Conservation (phyloP, 2,113 vertebrate genomes). For the Bagarius yarrelli region DNA sequence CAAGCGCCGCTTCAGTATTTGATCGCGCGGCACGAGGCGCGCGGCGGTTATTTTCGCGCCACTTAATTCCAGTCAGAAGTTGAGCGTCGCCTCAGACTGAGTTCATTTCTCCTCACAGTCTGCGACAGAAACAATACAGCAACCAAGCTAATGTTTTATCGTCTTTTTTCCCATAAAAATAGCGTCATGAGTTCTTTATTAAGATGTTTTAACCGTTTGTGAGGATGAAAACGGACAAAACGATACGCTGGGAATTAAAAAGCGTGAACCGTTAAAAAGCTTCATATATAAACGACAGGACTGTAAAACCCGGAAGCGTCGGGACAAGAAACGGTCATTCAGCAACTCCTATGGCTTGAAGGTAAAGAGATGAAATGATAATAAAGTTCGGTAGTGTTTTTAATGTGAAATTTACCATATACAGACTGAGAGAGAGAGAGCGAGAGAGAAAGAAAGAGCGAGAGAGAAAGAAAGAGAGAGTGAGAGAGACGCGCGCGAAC, state of each 20-base stretch:
- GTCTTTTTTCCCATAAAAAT: background rate
- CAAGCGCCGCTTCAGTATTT: constrained; percentile 11
- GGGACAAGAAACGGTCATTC: background rate
- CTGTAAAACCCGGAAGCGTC: constrained; percentile 5
- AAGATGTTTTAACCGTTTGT: background rate
- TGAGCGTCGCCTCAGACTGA: background rate
- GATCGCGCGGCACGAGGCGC: constrained; percentile 4
- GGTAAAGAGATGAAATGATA: constrained; percentile 11
- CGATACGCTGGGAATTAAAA: constrained; percentile 4
- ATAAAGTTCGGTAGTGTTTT: background rate
- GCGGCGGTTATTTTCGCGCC: background rate
- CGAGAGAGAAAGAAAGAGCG: background rate
- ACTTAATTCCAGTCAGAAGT: constrained; percentile 5
- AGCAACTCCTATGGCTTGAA: constrained; percentile 48
- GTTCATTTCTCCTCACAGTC: background rate
- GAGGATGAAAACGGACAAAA: constrained; percentile 25
- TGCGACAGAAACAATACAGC: background rate
- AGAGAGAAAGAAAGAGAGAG: background rate
- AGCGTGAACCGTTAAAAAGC: constrained; percentile 16
- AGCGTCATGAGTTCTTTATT: background rate
- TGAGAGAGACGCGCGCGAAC: background rate
- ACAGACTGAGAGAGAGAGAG: background rate
- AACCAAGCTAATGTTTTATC: background rate
- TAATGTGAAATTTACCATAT: background rate
- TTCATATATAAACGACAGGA: constrained; percentile 30